Evolutionary conservation across 2,113 vertebrate species (phyloP), one percentile per base, ranked within the genome.

Genomic region (Uropsilus gracilis): DNA sequence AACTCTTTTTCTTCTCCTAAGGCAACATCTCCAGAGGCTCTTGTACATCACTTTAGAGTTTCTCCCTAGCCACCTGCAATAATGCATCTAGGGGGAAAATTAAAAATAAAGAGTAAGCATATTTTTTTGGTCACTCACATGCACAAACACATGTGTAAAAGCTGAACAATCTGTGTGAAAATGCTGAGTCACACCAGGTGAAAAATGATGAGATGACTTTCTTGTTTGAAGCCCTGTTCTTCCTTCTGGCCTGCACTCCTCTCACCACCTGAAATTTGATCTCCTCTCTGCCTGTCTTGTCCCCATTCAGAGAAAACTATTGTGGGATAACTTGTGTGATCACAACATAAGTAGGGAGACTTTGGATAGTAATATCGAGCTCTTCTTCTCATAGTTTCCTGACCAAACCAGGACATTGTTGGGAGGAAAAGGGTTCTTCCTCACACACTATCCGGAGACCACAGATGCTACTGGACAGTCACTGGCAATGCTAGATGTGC

Each of bases 251-350:
- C 59, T 46, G 8, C 8, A 26, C 64, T 57, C n/a, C 37, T 50
- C 7, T 72, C 17, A 42, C n/a, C 20, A 48, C 5, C 18, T 32
- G 18, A 91, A 59, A 39, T 1, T 64, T 11, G 22, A 5, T 12
- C 46, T 90, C 72, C 20, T 11, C 32, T 44, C 2, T 6, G 9
- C 44, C 30, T 55, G 2, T 10, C 91, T 78, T 55, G 7, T 10
- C 42, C 32, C 22, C 13, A 0, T 34, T 9, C 12, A 2, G 1
- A n/a, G n/a, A n/a, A n/a, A n/a, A n/a, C n/a, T n/a, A 3, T 11
- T 61, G 18, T 61, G 30, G 12, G 37, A 12, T 75, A 46, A 66
- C 39, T 37, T 22, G 1, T 22, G 32, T 61, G 22, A 44, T 8
- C 44, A 84, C 34, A 42, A 42, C 13, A 37, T 1, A 39, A 32